Base-by-base conservation (phyloP, 2,888 invertebrate species). In the Schizaphis graminum region DNA sequence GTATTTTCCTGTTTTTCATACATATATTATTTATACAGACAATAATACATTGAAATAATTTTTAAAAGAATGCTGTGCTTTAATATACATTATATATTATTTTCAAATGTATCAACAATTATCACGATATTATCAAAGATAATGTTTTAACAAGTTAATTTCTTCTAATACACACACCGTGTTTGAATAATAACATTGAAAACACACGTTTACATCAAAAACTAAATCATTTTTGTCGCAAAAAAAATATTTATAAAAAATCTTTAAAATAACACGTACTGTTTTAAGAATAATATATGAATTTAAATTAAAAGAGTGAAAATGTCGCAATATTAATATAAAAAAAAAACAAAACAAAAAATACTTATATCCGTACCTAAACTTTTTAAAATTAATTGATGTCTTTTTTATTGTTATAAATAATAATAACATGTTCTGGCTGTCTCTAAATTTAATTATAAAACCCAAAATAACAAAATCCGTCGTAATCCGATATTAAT, bases 401-500 rank as follows among this genome's bases (percentile, higher is more conserved):
- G 41, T 56, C 21, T n/a, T 57, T 49, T 67, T 47, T 26, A 49
- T 28, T 49, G 90, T 49, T 49, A 26, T 49, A 49, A 49, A 90
- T 67, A 90, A 47, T 57, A 89, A 89, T 57, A 49, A 57, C 7
- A 57, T 3, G 28, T 41, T 89, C 13, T 16, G 24, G 47, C 28
- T 49, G 35, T 57, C 35, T 13, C 49, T 24, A 49, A 49, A 35
- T 91, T 91, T 49, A 67, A 49, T 91, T 91, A 35, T 41, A 91
- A 77, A 77, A 16, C 49, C 35, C 77, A 7, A 2, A 77, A 91
- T 77, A 91, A 91, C 35, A 49, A 91, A 91, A 77, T 77, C 13
- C 49, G 35, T 26, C n/a, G 91, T 91, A 91, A 91, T 91, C 41
- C 35, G 91, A 91, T 84, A 91, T 53, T 77, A 67, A 67, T 91